Percentiles rank a stretch among this genome's conserved stretches.
Conservation (phyloP, 2,888 invertebrate genomes). For the Willowsia nigromaculata region DNA sequence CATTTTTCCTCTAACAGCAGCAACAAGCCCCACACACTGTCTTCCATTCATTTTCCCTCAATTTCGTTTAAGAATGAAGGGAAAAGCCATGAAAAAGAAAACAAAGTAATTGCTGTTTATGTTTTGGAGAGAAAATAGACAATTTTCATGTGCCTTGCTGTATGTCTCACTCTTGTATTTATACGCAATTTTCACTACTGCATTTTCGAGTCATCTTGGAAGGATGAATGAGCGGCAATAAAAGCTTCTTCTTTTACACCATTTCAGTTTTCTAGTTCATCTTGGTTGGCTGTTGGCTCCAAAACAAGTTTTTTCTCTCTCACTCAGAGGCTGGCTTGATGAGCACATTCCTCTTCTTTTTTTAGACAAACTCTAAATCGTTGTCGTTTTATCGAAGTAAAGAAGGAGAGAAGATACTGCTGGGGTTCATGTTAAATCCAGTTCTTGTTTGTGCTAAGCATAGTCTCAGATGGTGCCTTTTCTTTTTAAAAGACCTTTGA, state of each 20-base stretch:
- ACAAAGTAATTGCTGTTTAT: not conserved
- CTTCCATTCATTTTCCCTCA: not conserved
- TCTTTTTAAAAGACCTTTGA: not conserved
- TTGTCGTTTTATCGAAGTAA: not conserved
- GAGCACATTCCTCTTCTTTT: not conserved
- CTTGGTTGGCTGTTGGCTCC: not conserved
- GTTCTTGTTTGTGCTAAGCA: not conserved
- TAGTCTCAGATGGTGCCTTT: not conserved
- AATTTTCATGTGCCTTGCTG: not conserved
- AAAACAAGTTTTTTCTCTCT: not conserved
- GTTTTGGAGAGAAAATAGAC: not conserved
- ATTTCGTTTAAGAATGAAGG: not conserved
- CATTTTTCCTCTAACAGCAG: not conserved
- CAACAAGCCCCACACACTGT: not conserved
- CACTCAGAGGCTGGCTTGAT: not conserved
- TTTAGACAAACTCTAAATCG: slow-evolving; percentile 11
- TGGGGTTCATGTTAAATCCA: not conserved
- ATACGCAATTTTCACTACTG: not conserved
- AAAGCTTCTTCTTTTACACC: not conserved
- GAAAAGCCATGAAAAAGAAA: not conserved
- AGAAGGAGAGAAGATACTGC: not conserved
- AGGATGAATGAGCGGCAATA: not conserved
- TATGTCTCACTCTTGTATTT: not conserved
- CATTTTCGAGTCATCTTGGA: not conserved
- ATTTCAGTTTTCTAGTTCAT: not conserved